These are phyloP conservation scores for Glossophaga mutica DNA, from an alignment of 2,797 vertebrate species.

Conservation along the genomic window DNA sequence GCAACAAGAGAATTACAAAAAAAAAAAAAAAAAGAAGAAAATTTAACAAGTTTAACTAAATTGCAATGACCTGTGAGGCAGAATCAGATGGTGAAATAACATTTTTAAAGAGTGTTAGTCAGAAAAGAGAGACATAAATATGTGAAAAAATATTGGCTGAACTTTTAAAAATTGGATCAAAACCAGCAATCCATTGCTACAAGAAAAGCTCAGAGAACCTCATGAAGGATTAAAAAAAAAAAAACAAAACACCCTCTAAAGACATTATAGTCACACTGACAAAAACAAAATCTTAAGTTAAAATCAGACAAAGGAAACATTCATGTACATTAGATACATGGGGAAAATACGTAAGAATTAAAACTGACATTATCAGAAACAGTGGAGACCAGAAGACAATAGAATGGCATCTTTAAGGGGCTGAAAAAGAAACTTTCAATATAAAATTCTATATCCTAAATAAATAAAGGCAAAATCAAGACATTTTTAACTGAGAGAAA, in stretches of 20 bases:
- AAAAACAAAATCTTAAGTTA: slow-evolving; percentile 24
- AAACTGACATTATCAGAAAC: not conserved
- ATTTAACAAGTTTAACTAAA: not conserved
- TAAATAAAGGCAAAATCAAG: not conserved
- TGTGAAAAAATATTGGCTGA: not conserved
- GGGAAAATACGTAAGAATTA: not conserved
- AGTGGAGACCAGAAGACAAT: not conserved
- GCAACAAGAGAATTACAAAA: not conserved
- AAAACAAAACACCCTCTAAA: not conserved
- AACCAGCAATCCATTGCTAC: not conserved
- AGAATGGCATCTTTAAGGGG: not conserved
- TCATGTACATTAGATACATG: not conserved
- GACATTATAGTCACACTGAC: not conserved
- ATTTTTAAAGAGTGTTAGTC: not conserved
- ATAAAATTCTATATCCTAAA: not conserved
- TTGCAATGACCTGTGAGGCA: not conserved
- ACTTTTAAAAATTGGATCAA: not conserved
- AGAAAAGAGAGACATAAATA: not conserved
- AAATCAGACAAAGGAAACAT: not conserved
- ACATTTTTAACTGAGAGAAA: not conserved
- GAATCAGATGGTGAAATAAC: not conserved
- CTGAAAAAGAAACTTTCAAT: not conserved
- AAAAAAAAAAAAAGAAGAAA: not conserved
- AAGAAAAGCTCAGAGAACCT: not conserved
- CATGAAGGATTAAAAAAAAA: not conserved